Evolutionary conservation across 2,113 vertebrate genomes (phyloP), one percentile per base, ranked within the genome.

Genomic region (Rhegmatorhina hoffmannsi): DNA sequence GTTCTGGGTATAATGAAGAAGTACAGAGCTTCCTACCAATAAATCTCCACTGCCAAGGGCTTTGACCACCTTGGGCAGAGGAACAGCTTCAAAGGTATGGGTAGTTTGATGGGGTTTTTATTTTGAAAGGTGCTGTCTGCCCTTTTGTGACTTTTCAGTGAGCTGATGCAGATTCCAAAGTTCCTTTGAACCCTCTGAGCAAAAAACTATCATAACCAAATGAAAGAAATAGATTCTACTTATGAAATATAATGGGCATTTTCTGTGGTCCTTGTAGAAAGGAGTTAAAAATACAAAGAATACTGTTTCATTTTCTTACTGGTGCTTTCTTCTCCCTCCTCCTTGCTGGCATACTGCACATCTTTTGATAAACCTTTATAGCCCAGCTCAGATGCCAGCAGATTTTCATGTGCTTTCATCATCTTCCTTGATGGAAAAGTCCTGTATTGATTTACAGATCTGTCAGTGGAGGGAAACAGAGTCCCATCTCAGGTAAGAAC

Each of bases 401-500:
- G 56, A 60, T 93, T 94, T 95, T 86, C 76, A n/a, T 50, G 46
- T 60, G 26, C 55, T 81, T 92, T 77, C 64, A 63, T 40, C 60
- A 40, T 87, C 38, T 67, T 87, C 74, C 34, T 72, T 68, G 46
- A 75, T 79, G 44, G 80, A 67, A n/a, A 87, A 79, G 26, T 60
- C 44, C 25, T 82, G 20, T 91, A 76, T 91, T 94, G 81, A 95
- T 91, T 92, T 94, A 85, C 76, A 79, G 87, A 58, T 91, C 66
- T 73, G 69, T 89, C 62, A 72, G n/a, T 43, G 50, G 46, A 89
- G 60, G 56, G 73, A 81, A 93, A 56, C 6, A 70, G 44, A 89
- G 69, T 47, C 56, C 58, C 81, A 24, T 58, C 36, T 87, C 47
- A 60, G 76, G 62, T 68, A 73, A 64, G 44, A 76, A 33, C 29